phyloP scores from a whole-genome alignment of 53 echinoderm and acorn worm genomes.

The Astropecten irregularis region DNA sequence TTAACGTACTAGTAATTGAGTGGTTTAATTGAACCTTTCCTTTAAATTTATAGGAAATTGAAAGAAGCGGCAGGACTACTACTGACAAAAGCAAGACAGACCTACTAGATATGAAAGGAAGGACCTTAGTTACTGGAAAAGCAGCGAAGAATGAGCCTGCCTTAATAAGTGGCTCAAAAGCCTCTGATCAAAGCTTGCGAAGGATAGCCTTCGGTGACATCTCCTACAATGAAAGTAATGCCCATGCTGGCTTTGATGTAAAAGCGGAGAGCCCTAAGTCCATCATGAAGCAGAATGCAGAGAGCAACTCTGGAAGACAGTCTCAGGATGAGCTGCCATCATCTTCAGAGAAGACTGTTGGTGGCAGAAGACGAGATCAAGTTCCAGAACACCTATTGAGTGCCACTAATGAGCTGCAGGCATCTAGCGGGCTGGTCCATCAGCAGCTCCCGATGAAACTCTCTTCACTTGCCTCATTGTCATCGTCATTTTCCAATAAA shows the following conservation, averaged over 20 bases:
- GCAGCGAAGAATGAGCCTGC: no score
- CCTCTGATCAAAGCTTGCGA: constrained; percentile 54
- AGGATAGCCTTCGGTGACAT: constrained; percentile 79
- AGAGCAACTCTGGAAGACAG: not conserved
- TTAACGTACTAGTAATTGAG: no score
- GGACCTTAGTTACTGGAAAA: constrained; percentile 8
- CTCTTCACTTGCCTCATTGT: constrained; percentile 58
- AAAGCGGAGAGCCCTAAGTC: constrained; percentile 44
- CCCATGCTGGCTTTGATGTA: constrained; percentile 27
- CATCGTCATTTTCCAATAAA: constrained; percentile 19
- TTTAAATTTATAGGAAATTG: not conserved
- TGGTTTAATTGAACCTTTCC: no score
- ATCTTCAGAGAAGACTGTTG: constrained; percentile 1
- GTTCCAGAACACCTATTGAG: constrained; percentile 83
- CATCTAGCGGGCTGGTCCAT: constrained; percentile 59
- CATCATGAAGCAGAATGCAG: constrained; percentile 48
- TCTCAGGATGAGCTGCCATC: not conserved
- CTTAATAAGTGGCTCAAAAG: not conserved
- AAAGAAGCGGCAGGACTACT: constrained; percentile 1
- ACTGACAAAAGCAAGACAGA: constrained; percentile 1
- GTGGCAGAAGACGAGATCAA: constrained; percentile 9
- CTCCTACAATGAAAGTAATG: constrained; percentile 39
- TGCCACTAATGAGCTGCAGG: constrained; percentile 85
- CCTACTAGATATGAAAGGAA: constrained; percentile 6
- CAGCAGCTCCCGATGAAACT: constrained; percentile 91